A percentile compares a stretch with the other conserved stretches of the same genome.
Conservation (phyloP, 2,113 vertebrate species). For the Urocitellus parryii region DNA sequence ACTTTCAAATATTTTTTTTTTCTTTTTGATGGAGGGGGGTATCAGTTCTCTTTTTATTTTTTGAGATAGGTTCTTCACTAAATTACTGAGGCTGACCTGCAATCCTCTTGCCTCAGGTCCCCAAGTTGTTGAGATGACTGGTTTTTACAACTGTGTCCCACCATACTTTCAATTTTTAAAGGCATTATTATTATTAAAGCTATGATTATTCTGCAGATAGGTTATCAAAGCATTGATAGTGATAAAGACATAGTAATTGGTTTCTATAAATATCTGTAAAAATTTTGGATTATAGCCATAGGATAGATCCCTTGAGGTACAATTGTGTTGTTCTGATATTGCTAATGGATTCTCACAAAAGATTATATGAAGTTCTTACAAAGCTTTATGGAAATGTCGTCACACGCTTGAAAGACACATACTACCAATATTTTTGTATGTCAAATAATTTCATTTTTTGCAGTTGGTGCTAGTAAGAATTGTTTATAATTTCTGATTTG, state of each 20-base stretch:
- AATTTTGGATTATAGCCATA: not conserved
- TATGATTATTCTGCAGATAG: not conserved
- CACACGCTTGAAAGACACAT: not conserved
- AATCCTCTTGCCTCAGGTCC: not conserved
- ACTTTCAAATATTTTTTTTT: too few relatives aligned
- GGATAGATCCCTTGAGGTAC: not conserved
- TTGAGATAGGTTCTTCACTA: too few relatives aligned
- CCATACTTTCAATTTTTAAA: not conserved
- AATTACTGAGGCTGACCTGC: too few relatives aligned
- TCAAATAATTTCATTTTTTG: not conserved
- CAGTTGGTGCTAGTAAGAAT: not conserved
- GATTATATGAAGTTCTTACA: not conserved
- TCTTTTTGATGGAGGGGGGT: too few relatives aligned
- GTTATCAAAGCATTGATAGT: not conserved
- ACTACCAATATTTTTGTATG: not conserved
- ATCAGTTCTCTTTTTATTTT: too few relatives aligned
- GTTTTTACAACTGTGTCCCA: too few relatives aligned
- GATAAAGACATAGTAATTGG: not conserved
- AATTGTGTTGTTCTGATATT: not conserved
- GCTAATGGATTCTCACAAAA: not conserved
- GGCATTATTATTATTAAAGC: not conserved
- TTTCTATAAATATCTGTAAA: not conserved
- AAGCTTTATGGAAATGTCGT: not conserved
- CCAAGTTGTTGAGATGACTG: too few relatives aligned
- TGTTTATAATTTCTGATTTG: not conserved